Evolutionary conservation across 2,113 vertebrate genomes (phyloP).

Genomic region (Cricetomys ansorgei): DNA sequence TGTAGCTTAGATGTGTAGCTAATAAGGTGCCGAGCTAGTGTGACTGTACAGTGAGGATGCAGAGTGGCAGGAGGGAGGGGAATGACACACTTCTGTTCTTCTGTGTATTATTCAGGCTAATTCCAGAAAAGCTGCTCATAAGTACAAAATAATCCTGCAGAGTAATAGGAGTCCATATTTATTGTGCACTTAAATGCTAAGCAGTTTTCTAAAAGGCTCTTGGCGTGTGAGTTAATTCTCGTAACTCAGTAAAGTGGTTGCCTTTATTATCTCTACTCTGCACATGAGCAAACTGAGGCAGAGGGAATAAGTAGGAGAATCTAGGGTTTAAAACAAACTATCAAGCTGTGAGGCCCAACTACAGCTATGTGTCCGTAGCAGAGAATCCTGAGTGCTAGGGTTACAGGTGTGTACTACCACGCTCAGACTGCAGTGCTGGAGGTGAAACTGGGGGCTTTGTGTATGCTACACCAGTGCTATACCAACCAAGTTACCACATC

Average conservation of each 20-base stretch:
- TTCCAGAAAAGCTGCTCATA: not conserved
- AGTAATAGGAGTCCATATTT: not conserved
- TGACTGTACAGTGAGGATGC: not conserved
- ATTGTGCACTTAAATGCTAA: not conserved
- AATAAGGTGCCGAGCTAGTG: not conserved
- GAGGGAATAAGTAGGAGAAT: not conserved
- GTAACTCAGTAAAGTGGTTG: not conserved
- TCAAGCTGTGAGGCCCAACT: not conserved
- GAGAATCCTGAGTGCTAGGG: not conserved
- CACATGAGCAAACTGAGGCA: not conserved
- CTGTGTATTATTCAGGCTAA: not conserved
- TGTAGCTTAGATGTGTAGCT: not conserved
- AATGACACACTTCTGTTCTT: not conserved
- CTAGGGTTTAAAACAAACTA: not conserved
- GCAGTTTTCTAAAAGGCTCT: not conserved
- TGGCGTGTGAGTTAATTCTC: not conserved
- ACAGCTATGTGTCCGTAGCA: no score
- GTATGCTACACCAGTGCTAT: not conserved
- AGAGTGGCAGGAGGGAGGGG: not conserved
- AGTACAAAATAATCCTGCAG: not conserved
- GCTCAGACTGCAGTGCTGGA: not conserved
- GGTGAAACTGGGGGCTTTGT: not conserved
- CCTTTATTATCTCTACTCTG: not conserved
- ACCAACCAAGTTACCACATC: not conserved
- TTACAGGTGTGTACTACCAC: not conserved